Conservation (phyloP, 1,140 invertebrate species). For the Dinoponera quadriceps region DNA sequence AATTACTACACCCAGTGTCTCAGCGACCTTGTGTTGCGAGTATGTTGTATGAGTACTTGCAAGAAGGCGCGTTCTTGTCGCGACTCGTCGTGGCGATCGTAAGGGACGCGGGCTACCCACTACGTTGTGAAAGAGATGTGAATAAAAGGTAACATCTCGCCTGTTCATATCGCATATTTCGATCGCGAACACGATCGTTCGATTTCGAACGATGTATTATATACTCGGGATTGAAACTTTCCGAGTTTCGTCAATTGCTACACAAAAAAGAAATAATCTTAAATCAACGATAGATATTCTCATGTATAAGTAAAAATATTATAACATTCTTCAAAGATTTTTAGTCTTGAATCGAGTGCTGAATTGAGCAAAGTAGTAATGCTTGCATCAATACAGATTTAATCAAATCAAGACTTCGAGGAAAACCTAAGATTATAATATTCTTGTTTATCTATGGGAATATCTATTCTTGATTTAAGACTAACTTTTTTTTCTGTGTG, state of each 20-base stretch:
- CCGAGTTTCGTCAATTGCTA: not conserved
- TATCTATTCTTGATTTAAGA: too few species aligned
- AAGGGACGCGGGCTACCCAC: not conserved
- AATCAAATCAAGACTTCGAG: too few species aligned
- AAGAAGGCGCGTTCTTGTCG: constrained; percentile 8
- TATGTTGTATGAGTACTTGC: constrained; percentile 58
- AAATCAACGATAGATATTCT: too few species aligned
- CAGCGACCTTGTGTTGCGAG: constrained; percentile 82
- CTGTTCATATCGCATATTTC: constrained; percentile 28
- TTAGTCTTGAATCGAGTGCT: too few species aligned
- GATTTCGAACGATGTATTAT: not conserved
- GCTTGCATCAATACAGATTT: too few species aligned
- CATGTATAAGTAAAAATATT: too few species aligned
- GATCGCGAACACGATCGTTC: not conserved
- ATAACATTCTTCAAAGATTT: too few species aligned
- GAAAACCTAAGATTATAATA: too few species aligned
- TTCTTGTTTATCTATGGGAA: too few species aligned
- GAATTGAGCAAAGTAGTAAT: too few species aligned
- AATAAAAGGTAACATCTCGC: not conserved
- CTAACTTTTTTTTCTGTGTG: too few species aligned
- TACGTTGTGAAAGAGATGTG: constrained; percentile 3
- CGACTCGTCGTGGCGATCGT: not conserved
- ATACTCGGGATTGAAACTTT: not conserved
- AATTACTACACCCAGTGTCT: constrained; percentile 84
- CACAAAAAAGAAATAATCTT: too few species aligned